Percentiles rank a stretch among this genome's conserved stretches.
These are phyloP conservation scores for Yasuhikotakia modesta DNA, from an alignment of 2,797 vertebrate genomes.

Conservation along the genomic window DNA sequence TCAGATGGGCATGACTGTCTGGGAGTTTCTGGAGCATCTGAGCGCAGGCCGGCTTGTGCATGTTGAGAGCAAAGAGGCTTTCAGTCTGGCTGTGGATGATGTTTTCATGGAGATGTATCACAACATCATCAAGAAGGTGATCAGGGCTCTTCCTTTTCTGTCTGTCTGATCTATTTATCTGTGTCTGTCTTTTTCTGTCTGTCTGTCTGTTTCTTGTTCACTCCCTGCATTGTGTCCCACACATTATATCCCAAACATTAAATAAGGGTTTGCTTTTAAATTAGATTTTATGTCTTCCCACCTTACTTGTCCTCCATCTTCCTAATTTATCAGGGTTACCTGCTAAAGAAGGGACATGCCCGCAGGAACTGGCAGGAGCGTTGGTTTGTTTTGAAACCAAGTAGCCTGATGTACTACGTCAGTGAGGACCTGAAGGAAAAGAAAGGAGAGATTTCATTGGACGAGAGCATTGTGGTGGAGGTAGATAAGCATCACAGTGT, in stretches of 20 bases:
- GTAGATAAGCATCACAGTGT: conserved; percentile 37
- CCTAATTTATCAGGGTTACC: conserved; percentile 73
- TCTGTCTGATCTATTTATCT: background rate
- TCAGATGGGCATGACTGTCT: conserved; percentile 74
- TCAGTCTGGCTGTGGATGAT: conserved; percentile 77
- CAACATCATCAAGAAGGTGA: conserved; percentile 80
- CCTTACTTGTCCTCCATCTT: background rate
- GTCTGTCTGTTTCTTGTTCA: too few relatives aligned
- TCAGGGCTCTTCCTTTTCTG: background rate
- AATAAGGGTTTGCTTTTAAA: background rate
- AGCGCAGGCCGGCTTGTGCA: conserved; percentile 67
- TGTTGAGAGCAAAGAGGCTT: conserved; percentile 72
- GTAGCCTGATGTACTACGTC: conserved; percentile 73
- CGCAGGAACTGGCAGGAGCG: conserved; percentile 84
- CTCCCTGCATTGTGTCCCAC: conserved; percentile 3
- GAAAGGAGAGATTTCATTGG: conserved; percentile 77
- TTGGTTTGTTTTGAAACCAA: conserved; percentile 81
- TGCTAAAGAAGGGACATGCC: conserved; percentile 82
- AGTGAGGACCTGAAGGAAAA: conserved; percentile 79
- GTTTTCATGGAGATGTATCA: conserved; percentile 84
- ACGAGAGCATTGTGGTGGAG: conserved; percentile 76
- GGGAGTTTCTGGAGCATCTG: conserved; percentile 78
- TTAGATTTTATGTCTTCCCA: background rate
- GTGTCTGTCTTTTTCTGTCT: background rate
- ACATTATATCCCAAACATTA: background rate